Conservation (phyloP, 2,113 vertebrate genomes). For the Percopsis transmontana region DNA sequence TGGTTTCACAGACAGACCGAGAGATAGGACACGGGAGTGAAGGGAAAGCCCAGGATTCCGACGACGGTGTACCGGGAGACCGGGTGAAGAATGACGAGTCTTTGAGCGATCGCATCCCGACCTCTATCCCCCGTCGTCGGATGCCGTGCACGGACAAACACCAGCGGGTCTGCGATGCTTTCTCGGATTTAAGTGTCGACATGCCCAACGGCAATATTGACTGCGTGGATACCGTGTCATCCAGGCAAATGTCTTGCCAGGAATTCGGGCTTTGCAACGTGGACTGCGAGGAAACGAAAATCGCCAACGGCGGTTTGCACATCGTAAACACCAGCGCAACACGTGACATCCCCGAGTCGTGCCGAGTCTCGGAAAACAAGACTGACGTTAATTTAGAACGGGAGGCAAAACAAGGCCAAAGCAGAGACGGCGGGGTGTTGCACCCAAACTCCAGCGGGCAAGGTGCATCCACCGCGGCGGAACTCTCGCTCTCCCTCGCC, state of each 20-base stretch:
- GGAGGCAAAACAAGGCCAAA: background rate
- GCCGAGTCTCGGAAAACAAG: background rate
- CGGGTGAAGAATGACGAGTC: background rate
- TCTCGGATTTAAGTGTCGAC: conserved; percentile 1
- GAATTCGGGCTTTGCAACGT: conserved; percentile 14
- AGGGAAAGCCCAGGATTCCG: conserved; percentile 9
- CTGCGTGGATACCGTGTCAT: background rate
- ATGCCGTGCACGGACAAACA: conserved; percentile 20
- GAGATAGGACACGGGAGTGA: conserved; percentile 10
- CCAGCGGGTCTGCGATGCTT: conserved; percentile 14
- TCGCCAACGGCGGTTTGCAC: conserved; percentile 77
- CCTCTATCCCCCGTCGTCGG: background rate
- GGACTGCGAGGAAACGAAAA: conserved; percentile 49
- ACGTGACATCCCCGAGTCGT: conserved; percentile 17
- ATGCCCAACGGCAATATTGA: conserved; percentile 55
- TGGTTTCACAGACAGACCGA: conserved; percentile 17
- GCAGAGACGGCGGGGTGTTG: background rate
- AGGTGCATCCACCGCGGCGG: background rate
- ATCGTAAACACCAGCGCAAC: conserved; percentile 25
- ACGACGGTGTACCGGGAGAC: conserved; percentile 10
- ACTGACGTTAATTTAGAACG: background rate
- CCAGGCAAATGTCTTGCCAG: conserved; percentile 4
- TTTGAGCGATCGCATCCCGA: background rate
- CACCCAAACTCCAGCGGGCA: background rate
- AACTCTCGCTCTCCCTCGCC: background rate